phyloP scores from a whole-genome alignment of 53 echinoderm and acorn worm genomes.

The Patiria pectinifera region DNA sequence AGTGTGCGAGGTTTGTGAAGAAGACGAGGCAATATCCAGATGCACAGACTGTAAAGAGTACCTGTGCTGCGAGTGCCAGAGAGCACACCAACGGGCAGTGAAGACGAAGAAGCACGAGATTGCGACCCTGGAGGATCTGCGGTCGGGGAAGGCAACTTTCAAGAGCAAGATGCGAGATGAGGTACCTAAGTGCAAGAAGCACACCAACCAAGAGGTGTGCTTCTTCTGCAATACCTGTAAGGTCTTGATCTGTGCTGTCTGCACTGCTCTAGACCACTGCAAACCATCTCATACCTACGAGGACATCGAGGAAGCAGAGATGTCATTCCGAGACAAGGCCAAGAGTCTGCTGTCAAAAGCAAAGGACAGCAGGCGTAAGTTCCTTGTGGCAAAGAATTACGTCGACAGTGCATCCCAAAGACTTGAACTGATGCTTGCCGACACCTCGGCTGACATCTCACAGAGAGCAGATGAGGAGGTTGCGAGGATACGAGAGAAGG shows the following conservation, averaged over 20 bases:
- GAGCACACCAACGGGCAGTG: constrained; percentile 39
- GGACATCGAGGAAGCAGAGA: constrained; percentile 35
- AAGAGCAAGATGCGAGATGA: constrained; percentile 56
- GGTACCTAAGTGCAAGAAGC: constrained; percentile 52
- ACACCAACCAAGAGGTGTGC: constrained; percentile 27
- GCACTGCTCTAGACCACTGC: constrained; percentile 53
- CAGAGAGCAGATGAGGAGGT: constrained; percentile 26
- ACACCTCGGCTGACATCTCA: constrained; percentile 12
- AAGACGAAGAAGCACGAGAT: constrained; percentile 49
- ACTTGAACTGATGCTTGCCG: constrained; percentile 1
- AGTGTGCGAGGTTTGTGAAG: constrained; percentile 39
- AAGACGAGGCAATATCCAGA: constrained; percentile 29
- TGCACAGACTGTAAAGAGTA: constrained; percentile 64
- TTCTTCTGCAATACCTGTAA: constrained; percentile 43
- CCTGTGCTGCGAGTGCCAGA: constrained; percentile 40
- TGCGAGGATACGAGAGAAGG: neutral
- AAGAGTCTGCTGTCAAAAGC: constrained; percentile 18
- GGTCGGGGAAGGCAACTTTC: constrained; percentile 44
- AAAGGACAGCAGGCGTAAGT: neutral
- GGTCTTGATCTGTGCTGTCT: constrained; percentile 49
- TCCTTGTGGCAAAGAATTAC: constrained; percentile 1
- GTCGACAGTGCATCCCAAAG: constrained; percentile 19
- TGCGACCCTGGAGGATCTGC: constrained; percentile 39
- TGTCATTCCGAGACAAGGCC: neutral
- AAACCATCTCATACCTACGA: constrained; percentile 13